These are phyloP conservation scores for Norana najaformis DNA, from an alignment of 2,888 invertebrate species.

Conservation along the genomic window DNA sequence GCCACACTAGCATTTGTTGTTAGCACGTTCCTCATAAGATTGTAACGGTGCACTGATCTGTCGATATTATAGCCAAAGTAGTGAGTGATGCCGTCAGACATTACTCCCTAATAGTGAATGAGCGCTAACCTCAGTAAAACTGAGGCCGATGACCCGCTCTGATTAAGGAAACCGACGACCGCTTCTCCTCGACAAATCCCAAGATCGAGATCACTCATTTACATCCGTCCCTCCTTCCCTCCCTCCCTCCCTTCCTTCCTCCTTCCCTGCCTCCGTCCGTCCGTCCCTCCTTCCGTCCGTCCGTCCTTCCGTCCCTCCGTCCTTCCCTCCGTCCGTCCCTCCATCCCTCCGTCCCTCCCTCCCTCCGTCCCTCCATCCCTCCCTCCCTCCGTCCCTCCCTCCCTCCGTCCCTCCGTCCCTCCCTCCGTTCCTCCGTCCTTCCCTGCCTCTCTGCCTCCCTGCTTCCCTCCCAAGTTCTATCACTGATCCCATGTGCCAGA, in stretches of 20 bases:
- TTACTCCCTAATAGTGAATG: not conserved
- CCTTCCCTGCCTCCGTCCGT: not conserved
- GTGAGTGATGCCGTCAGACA: not conserved
- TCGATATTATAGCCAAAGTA: not conserved
- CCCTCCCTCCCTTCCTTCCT: not conserved
- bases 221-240: not conserved
- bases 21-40: too few relatives aligned
- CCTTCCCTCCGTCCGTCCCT: not conserved
- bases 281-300: not conserved
- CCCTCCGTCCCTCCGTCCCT: not conserved
- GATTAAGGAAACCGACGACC: not conserved
- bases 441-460: too few relatives aligned
- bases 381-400: not conserved
- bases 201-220: not conserved
- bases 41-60: too few relatives aligned
- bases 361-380: not conserved
- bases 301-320: not conserved
- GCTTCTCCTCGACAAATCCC: not conserved
- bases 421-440: too few relatives aligned
- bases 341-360: not conserved
- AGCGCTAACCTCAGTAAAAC: not conserved
- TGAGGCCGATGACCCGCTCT: not conserved
- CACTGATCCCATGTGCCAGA: not conserved
- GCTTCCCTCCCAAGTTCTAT: not conserved
- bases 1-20: too few relatives aligned